Base-by-base conservation (phyloP, 2,888 invertebrate species). In the Miltochrista miniata region DNA sequence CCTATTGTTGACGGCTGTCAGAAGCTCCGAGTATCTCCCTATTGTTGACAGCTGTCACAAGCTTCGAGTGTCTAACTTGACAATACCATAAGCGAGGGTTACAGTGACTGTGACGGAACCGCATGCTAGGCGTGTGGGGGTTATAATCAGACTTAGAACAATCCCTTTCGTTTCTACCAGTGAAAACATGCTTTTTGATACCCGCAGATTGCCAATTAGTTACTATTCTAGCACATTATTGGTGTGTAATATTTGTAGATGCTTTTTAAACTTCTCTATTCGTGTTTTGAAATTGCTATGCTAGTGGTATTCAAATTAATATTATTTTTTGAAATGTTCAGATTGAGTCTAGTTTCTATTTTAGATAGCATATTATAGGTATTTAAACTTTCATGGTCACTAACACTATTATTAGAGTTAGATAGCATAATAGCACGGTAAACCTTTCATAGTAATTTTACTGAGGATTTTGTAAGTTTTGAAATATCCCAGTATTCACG, bases 71-170 rank as follows among this genome's bases (percentile, higher is more conserved):
- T n/a, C 30, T n/a, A 10, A 5, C 0, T 31, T 8, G 1, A 42
- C 7, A 18, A 31, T 45, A 40, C 7, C 3, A 29, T 12, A 43
- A 38, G 34, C 49, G 38, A 38, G 53, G 55, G 64, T 68, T 67
- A 70, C 64, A 58, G 63, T 56, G 55, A 39, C 53, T 42, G 64
- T 59, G 48, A 39, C 30, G 45, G 52, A 31, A 48, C 52, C 48
- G 37, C 66, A 67, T 67, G 67, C 67, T 54, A 52, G 59, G 67
- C 67, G 54, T 48, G 67, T 56, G 54, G 45, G 49, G 69, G 69
- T 67, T 69, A 50, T 48, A 54, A 66, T 51, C 67, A 66, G 58
- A 48, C 48, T 53, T 50, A 3, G 15, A 53, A 38, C 52, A 51
- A 42, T 35, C 54, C 48, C 48, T 36, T n/a, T 36, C 50, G 38